Evolutionary conservation across 2,888 invertebrate species (phyloP).

Genomic region (Oscheius sp.): DNA sequence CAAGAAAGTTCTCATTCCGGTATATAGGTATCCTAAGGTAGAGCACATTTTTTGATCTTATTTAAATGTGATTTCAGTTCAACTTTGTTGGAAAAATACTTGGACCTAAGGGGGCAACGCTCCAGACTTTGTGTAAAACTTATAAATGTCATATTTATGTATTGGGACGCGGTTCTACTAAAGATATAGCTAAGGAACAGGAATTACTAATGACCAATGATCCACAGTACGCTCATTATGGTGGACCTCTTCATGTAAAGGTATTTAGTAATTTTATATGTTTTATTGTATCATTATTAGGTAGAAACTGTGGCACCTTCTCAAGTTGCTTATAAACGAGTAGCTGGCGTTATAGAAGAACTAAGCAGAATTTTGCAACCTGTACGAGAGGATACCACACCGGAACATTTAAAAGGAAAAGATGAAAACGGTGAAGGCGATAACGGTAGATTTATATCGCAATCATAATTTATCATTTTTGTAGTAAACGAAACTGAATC

Average conservation of each 20-base stretch:
- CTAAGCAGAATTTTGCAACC: conserved; percentile 31
- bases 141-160: conserved; percentile 73
- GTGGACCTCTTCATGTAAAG: conserved; percentile 73
- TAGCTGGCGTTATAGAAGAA: conserved; percentile 70
- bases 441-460: background rate
- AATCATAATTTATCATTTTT: too few relatives aligned
- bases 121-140: conserved; percentile 70
- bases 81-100: conserved; percentile 73
- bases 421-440: conserved; percentile 34
- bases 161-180: conserved; percentile 72
- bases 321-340: conserved; percentile 69
- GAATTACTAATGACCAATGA: conserved; percentile 71
- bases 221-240: conserved; percentile 72
- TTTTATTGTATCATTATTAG: conserved; percentile 18
- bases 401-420: conserved; percentile 46
- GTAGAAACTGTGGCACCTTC: conserved; percentile 71
- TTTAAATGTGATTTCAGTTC: conserved; percentile 52
- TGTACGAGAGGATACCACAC: conserved; percentile 57
- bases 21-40: conserved; percentile 71
- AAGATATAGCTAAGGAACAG: conserved; percentile 69
- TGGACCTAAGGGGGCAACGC: conserved; percentile 72
- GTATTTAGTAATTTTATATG: conserved; percentile 27
- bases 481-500: background rate
- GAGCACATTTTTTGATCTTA: conserved; percentile 2
- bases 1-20: conserved; percentile 71